Conservation (phyloP, 2,797 vertebrate species). For the Argentina silus region DNA sequence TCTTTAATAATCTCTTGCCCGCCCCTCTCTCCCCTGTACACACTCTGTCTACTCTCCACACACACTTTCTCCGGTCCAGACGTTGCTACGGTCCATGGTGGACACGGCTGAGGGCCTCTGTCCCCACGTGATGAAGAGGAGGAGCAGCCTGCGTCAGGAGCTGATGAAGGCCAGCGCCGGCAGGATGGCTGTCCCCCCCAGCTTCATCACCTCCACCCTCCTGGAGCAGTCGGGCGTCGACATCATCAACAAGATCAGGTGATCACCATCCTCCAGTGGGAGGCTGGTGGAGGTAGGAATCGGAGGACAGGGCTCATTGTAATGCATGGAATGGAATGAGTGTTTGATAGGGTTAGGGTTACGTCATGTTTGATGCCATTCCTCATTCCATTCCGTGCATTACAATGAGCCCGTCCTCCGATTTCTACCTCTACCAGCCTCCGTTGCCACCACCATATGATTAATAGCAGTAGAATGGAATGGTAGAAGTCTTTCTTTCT, state of each 20-base stretch:
- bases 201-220: slow-evolving; percentile 89
- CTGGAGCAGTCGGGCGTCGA: slow-evolving; percentile 93
- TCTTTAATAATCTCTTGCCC: neutral
- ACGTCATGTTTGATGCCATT: no score
- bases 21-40: neutral
- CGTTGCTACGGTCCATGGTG: slow-evolving; percentile 89
- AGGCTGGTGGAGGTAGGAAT: no score
- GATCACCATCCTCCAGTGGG: neutral
- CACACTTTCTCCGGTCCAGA: slow-evolving; percentile 72
- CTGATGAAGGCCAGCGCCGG: slow-evolving; percentile 83
- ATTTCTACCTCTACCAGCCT: no score
- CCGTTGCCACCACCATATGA: no score
- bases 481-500: no score
- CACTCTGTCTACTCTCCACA: neutral
- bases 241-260: slow-evolving; percentile 98
- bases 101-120: slow-evolving; percentile 90
- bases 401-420: no score
- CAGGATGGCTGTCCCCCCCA: slow-evolving; percentile 85
- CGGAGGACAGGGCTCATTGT: no score
- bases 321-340: no score
- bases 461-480: no score
- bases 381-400: no score
- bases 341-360: no score
- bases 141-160: slow-evolving; percentile 82
- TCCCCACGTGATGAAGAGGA: slow-evolving; percentile 90